Base-by-base conservation (phyloP, 2,888 invertebrate species). In the Ophion ellenae region DNA sequence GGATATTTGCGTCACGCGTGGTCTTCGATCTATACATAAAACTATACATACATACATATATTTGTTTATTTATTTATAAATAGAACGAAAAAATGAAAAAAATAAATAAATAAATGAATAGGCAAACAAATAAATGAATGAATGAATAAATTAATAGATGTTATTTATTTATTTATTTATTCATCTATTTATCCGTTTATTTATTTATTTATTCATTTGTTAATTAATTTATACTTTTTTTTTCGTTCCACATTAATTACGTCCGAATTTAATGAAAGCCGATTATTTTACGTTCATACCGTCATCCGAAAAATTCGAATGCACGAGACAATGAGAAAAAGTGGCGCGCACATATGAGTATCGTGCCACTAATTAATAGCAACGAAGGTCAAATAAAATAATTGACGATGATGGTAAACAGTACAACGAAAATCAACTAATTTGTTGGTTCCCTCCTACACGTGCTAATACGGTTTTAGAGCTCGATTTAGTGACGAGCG, bases 401-500 rank as follows among this genome's bases (percentile, higher is more conserved):
- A 74, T 74, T 59, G 45, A 53, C 53, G 5, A 20, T 11, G 40
- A 24, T 59, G 59, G 28, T 64, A 59, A 67, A 81, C 61, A 74
- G 14, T 40, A n/a, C n/a, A 61, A 61, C 17, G 53, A 66, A 53
- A 69, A 70, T 69, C 69, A 74, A 75, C 47, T 28, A 75, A 81
- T 81, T 75, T 75, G 61, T 69, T 67, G 47, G 61, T 6, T 64
- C 53, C 11, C 53, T 14, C 3, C 17, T 53, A 14, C 36, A 40
- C 59, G 47, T 10, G 53, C 36, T 45, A 63, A 71, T 47, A 6
- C 45, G 63, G 11, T 75, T 80, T 80, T 45, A 69, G 40, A 67
- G 57, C 78, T 10, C n/a, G 47, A 75, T 80, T n/a, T 47, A 74
- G 61, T 74, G 81, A 77, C 77, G 77, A 77, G 74, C 45, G 36